phyloP scores from a whole-genome alignment of 2,113 vertebrate species.

The Isurus oxyrinchus region DNA sequence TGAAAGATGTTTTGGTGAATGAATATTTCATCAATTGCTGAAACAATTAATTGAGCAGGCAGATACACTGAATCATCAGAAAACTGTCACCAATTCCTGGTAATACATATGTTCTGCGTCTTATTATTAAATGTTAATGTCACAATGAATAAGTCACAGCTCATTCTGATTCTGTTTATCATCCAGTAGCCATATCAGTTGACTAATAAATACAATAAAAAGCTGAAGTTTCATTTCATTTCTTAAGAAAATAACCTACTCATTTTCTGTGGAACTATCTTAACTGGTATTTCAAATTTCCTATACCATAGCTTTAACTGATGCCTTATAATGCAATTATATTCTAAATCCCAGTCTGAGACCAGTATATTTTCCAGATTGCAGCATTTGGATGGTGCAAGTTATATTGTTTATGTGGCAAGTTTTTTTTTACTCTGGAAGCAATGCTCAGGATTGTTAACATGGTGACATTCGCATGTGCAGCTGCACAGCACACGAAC shows the following conservation, averaged over 20 bases:
- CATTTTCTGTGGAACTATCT: not conserved
- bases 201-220: not conserved
- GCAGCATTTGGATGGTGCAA: not conserved
- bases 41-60: slow-evolving; percentile 7
- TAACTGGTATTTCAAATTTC: not conserved
- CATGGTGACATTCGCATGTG: not conserved
- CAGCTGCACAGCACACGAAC: not conserved
- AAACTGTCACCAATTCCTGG: slow-evolving; percentile 7
- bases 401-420: not conserved
- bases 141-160: not conserved
- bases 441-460: not conserved
- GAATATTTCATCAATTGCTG: slow-evolving; percentile 9
- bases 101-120: not conserved
- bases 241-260: not conserved
- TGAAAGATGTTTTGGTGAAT: not conserved
- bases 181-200: not conserved
- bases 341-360: not conserved
- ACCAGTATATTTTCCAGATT: not conserved
- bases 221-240: not conserved
- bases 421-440: not conserved
- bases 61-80: not conserved
- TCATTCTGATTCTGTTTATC: not conserved
- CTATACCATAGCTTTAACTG: not conserved
- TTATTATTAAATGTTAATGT: slow-evolving; percentile 28
- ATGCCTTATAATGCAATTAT: not conserved